Evolutionary conservation across 2,113 vertebrate species (phyloP).

Genomic region (Trogon melanurus): DNA sequence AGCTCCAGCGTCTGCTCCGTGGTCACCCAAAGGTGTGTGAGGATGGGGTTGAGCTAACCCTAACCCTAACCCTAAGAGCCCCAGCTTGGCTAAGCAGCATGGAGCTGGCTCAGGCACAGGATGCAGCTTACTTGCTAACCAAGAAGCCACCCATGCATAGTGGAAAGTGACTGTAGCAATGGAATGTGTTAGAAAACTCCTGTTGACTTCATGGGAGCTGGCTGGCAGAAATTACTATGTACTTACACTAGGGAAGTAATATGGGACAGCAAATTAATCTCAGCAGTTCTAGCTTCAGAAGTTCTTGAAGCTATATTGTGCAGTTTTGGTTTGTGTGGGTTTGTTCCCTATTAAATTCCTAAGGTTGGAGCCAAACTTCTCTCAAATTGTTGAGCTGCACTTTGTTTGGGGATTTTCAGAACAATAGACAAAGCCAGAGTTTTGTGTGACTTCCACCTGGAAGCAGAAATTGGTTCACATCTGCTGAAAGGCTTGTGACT

Average conservation of each 20-base stretch:
- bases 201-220: slow-evolving; percentile 5
- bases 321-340: not conserved
- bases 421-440: not conserved
- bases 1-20: not conserved
- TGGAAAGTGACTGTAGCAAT: slow-evolving; percentile 42
- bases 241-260: slow-evolving; percentile 13
- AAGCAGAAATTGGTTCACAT: not conserved
- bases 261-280: slow-evolving; percentile 58
- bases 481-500: slow-evolving; percentile 21
- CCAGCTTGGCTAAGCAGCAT: accelerated
- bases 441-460: slow-evolving; percentile 40
- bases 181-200: slow-evolving; percentile 36
- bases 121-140: slow-evolving; percentile 10
- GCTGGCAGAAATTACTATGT: not conserved
- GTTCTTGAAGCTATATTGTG: slow-evolving; percentile 3
- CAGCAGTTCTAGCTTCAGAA: slow-evolving; percentile 35
- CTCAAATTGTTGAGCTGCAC: not conserved
- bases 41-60: not conserved
- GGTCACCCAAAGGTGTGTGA: not conserved
- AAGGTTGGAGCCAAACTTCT: not conserved
- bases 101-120: not conserved
- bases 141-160: slow-evolving; percentile 54
- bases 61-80: not conserved
- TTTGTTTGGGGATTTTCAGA: slow-evolving; percentile 28
- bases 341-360: not conserved